Evolutionary conservation across 2,888 invertebrate species (phyloP).

Genomic region (Cynaeus angustus): DNA sequence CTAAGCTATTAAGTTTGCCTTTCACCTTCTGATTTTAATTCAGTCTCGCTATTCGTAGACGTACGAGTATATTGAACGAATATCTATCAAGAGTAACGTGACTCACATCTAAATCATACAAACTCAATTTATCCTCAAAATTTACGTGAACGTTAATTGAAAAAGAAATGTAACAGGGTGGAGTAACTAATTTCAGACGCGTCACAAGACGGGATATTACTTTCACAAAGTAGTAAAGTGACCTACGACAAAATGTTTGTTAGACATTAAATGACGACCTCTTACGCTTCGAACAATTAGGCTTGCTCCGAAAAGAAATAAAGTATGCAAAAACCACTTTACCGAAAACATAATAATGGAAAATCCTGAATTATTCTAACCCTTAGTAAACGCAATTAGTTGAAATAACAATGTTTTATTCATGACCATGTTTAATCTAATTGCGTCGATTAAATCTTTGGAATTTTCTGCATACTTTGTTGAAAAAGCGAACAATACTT

Average conservation of each 20-base stretch:
- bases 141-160: neutral
- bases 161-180: neutral
- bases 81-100: neutral
- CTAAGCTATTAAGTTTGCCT: too few relatives aligned
- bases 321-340: conserved; percentile 24
- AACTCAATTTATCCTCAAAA: neutral
- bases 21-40: too few relatives aligned
- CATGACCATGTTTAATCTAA: conserved; percentile 24
- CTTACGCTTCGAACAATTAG: conserved; percentile 12
- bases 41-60: too few relatives aligned
- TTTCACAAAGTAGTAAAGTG: neutral
- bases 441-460: conserved; percentile 1
- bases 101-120: neutral
- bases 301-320: conserved; percentile 3
- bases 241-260: too few relatives aligned
- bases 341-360: neutral
- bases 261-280: too few relatives aligned
- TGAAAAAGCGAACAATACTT: conserved; percentile 9
- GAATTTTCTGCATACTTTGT: conserved; percentile 39
- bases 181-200: neutral
- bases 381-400: conserved; percentile 30
- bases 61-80: neutral
- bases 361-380: conserved; percentile 6
- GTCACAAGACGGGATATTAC: neutral
- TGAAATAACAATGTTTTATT: conserved; percentile 41